phyloP scores from a whole-genome alignment of 2,797 vertebrate species.

The Sternarchorhynchus goeldii region DNA sequence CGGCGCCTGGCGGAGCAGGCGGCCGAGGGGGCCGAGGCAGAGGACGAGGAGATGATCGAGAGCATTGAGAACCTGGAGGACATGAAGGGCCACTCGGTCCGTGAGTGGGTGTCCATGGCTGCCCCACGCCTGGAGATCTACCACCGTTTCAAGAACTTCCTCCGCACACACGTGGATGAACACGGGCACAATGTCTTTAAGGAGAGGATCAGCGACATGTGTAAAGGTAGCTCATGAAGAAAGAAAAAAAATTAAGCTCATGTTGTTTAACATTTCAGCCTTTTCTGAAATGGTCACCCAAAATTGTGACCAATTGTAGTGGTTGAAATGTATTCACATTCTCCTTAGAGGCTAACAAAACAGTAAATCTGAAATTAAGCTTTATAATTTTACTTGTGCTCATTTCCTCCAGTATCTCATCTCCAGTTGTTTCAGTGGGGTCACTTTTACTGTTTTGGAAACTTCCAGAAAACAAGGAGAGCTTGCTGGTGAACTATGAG shows the following conservation, averaged over 20 bases:
- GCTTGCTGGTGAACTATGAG: slow-evolving; percentile 93
- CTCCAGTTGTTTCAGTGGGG: neutral
- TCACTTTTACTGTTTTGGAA: neutral
- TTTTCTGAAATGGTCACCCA: neutral
- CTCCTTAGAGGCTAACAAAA: too few relatives aligned
- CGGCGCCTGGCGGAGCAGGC: slow-evolving; percentile 86
- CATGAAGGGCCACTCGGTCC: slow-evolving; percentile 95
- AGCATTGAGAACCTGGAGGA: slow-evolving; percentile 98
- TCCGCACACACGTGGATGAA: slow-evolving; percentile 94
- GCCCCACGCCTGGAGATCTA: slow-evolving; percentile 95
- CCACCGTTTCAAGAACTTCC: slow-evolving; percentile 98
- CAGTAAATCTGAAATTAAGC: too few relatives aligned
- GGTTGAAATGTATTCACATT: neutral
- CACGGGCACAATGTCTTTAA: slow-evolving; percentile 98
- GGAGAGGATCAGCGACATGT: slow-evolving; percentile 98
- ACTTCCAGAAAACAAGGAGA: slow-evolving; percentile 90
- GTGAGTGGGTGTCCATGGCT: slow-evolving; percentile 97
- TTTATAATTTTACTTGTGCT: too few relatives aligned
- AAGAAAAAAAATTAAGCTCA: neutral
- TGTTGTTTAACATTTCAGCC: neutral
- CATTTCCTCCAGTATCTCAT: too few relatives aligned
- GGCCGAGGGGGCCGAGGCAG: slow-evolving; percentile 82
- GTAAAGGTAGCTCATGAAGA: slow-evolving; percentile 82
- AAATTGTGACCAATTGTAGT: neutral
- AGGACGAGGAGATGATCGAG: slow-evolving; percentile 97